These are phyloP conservation scores for Merodon equestris DNA, from an alignment of 2,888 invertebrate species.

Conservation along the genomic window DNA sequence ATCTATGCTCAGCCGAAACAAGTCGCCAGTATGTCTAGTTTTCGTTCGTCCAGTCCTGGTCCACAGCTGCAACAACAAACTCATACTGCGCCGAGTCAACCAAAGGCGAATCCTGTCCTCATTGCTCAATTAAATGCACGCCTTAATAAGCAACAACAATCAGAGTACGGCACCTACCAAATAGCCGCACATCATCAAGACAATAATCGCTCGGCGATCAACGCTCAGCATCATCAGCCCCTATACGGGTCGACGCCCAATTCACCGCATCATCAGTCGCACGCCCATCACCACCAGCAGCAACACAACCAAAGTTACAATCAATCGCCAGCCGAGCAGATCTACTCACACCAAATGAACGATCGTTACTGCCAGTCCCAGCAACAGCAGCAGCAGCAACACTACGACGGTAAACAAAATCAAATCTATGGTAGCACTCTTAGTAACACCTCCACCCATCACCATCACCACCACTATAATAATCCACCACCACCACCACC, in stretches of 20 bases:
- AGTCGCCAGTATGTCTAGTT: constrained; percentile 78
- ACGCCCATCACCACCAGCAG: constrained; percentile 71
- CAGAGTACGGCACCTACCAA: constrained; percentile 64
- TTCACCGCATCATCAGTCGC: constrained; percentile 71
- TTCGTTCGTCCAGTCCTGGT: constrained; percentile 76
- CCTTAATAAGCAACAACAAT: constrained; percentile 73
- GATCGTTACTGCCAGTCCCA: constrained; percentile 69
- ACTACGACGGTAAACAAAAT: constrained; percentile 79
- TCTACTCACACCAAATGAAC: constrained; percentile 72
- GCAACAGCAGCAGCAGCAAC: constrained; percentile 70
- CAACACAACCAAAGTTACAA: constrained; percentile 69
- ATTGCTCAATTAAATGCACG: constrained; percentile 79
- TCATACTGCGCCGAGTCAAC: constrained; percentile 75
- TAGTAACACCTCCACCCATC: constrained; percentile 74
- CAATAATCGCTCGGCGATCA: constrained; percentile 69
- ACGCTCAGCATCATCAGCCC: constrained; percentile 71
- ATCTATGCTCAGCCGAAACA: constrained; percentile 79
- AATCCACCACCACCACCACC: constrained; percentile 73
- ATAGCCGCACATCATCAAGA: constrained; percentile 55
- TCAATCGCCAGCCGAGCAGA: constrained; percentile 65
- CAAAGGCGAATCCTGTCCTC: constrained; percentile 78
- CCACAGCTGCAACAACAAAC: constrained; percentile 73
- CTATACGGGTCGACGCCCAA: constrained; percentile 73
- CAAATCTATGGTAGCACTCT: constrained; percentile 76
- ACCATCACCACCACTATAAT: constrained; percentile 77